Conservation (phyloP, 2,888 invertebrate species). For the Ophioninae sp. region DNA sequence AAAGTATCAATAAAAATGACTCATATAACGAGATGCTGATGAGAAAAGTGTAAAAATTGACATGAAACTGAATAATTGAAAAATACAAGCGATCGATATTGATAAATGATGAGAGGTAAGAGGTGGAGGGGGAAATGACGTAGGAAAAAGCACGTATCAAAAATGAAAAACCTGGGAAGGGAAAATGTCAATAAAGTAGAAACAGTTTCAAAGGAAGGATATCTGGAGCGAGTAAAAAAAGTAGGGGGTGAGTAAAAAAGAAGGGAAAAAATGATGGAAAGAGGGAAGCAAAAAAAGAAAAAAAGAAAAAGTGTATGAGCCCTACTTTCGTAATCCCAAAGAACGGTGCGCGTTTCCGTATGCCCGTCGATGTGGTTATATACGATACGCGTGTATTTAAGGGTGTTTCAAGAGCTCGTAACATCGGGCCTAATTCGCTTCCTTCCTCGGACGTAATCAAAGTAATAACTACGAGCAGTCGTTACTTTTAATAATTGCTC, state of each 20-base stretch:
- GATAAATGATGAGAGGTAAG: background rate
- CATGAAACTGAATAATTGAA: background rate
- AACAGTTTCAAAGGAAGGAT: slow-evolving; percentile 10
- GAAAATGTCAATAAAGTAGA: background rate
- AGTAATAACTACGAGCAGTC: background rate
- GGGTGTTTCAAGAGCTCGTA: slow-evolving; percentile 19
- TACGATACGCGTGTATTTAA: background rate
- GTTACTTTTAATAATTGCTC: background rate
- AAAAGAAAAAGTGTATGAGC: slow-evolving; percentile 9
- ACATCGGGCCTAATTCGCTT: slow-evolving; percentile 1
- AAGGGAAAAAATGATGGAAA: slow-evolving; percentile 11
- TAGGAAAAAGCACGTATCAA: slow-evolving; percentile 1
- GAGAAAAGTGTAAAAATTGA: background rate
- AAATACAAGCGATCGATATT: slow-evolving; percentile 8
- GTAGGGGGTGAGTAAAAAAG: slow-evolving; percentile 10
- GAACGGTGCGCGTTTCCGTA: slow-evolving; percentile 14
- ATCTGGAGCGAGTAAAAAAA: background rate
- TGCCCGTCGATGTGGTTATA: slow-evolving; percentile 18
- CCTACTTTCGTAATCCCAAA: slow-evolving; percentile 44
- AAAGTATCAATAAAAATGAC: too few relatives aligned
- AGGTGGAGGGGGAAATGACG: background rate
- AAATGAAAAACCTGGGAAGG: background rate
- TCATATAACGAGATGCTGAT: slow-evolving; percentile 17
- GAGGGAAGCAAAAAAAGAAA: background rate
- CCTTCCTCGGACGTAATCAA: background rate